A percentile compares a stretch with the other conserved stretches of the same genome.
phyloP scores from a whole-genome alignment of 2,113 vertebrate genomes.

The Oostethus manadensis region DNA sequence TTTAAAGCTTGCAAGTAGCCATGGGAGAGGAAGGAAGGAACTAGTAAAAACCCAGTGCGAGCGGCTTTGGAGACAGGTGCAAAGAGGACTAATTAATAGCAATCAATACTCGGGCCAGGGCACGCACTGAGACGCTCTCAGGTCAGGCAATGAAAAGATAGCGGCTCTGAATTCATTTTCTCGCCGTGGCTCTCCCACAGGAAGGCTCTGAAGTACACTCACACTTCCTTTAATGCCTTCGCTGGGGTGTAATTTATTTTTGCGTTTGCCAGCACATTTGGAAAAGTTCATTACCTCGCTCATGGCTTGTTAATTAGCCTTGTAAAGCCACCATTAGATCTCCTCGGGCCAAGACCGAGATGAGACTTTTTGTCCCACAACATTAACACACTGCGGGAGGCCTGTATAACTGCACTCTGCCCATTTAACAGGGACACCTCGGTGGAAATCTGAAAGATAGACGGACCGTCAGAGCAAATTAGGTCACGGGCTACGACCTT shows the following conservation, averaged over 20 bases:
- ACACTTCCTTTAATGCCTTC: constrained; percentile 65
- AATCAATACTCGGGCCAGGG: constrained; percentile 63
- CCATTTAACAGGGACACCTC: constrained; percentile 51
- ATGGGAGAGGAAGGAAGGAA: constrained; percentile 51
- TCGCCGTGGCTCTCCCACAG: constrained; percentile 59
- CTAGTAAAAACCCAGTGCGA: constrained; percentile 55
- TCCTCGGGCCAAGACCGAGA: constrained; percentile 60
- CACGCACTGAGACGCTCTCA: constrained; percentile 58
- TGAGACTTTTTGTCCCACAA: constrained; percentile 68
- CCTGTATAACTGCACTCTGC: constrained; percentile 46
- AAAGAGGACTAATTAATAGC: constrained; percentile 72
- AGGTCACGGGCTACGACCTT: constrained; percentile 23
- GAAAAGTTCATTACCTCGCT: constrained; percentile 73
- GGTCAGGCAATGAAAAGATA: constrained; percentile 73
- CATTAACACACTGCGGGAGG: constrained; percentile 61
- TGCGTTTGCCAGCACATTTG: constrained; percentile 70
- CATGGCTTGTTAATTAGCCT: constrained; percentile 76
- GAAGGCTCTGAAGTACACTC: constrained; percentile 62
- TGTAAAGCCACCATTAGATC: constrained; percentile 71
- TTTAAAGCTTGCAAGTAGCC: constrained; percentile 50
- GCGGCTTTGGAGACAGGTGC: constrained; percentile 62
- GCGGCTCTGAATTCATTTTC: constrained; percentile 68
- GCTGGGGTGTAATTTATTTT: constrained; percentile 69
- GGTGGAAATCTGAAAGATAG: constrained; percentile 40
- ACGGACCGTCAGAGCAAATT: constrained; percentile 13